Evolutionary conservation across 2,113 vertebrate genomes (phyloP).

Genomic region (Martes martes): DNA sequence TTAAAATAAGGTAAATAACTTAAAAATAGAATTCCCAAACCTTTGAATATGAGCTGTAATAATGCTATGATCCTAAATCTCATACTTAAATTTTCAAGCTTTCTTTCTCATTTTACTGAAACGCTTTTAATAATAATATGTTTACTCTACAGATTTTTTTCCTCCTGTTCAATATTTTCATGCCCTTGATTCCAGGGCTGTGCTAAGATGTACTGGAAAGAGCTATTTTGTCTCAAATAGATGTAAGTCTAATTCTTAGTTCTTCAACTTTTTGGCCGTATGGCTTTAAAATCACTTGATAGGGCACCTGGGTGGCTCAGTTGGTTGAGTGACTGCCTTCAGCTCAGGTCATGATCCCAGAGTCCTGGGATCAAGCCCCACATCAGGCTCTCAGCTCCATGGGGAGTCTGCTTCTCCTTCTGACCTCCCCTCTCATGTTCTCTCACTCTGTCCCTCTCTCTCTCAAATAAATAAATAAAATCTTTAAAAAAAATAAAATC

Average conservation of each 20-base stretch:
- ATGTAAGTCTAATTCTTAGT: background rate
- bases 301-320: no score
- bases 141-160: background rate
- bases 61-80: background rate
- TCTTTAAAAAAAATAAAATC: background rate
- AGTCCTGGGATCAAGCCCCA: no score
- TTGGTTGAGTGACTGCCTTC: no score
- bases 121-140: background rate
- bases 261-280: background rate
- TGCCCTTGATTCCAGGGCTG: background rate
- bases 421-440: no score
- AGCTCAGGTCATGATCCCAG: no score
- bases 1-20: slow-evolving; percentile 4
- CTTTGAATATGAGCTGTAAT: background rate
- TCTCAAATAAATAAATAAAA: no score
- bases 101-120: background rate
- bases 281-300: background rate
- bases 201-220: background rate
- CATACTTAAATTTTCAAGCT: background rate
- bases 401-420: no score
- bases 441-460: no score
- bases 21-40: slow-evolving; percentile 24
- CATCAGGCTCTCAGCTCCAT: no score
- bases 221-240: background rate
- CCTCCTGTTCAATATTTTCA: background rate